A percentile compares a stretch with the other conserved stretches of the same genome.
These are phyloP conservation scores for Agapornis canus DNA, from an alignment of 2,797 vertebrate species.

Conservation along the genomic window DNA sequence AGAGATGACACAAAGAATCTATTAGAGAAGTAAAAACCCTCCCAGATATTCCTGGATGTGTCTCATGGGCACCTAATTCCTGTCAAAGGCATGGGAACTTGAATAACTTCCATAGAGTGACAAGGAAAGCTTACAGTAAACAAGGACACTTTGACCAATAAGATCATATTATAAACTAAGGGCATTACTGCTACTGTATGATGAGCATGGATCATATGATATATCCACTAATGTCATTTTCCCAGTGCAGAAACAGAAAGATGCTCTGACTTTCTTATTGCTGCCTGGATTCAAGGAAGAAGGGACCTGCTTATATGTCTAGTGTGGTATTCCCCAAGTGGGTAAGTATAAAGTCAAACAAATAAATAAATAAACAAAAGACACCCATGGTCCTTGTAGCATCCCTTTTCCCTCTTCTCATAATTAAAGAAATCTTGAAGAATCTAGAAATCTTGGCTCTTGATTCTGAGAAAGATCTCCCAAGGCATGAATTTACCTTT, in stretches of 20 bases:
- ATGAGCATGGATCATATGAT: not conserved
- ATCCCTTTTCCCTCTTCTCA: not conserved
- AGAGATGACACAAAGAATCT: not conserved
- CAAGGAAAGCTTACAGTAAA: not conserved
- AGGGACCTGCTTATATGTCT: not conserved
- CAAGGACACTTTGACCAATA: not conserved
- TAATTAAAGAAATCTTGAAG: not conserved
- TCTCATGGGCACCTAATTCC: not conserved
- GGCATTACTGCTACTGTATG: not conserved
- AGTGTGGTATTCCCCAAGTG: not conserved
- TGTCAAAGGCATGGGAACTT: not conserved
- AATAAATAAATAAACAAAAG: not conserved
- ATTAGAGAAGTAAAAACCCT: not conserved
- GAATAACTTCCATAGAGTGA: not conserved
- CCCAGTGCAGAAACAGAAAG: not conserved
- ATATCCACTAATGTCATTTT: not conserved
- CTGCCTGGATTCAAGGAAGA: not conserved
- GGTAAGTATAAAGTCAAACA: not conserved
- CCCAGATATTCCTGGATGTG: not conserved
- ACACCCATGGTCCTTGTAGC: accelerated
- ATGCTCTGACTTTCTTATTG: accelerated
- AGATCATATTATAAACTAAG: not conserved
- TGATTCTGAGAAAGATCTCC: not conserved
- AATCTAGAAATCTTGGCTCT: not conserved
- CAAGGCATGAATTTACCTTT: not conserved